phyloP scores from a whole-genome alignment of 2,888 invertebrate genomes.

The Chrysina gloriosa region DNA sequence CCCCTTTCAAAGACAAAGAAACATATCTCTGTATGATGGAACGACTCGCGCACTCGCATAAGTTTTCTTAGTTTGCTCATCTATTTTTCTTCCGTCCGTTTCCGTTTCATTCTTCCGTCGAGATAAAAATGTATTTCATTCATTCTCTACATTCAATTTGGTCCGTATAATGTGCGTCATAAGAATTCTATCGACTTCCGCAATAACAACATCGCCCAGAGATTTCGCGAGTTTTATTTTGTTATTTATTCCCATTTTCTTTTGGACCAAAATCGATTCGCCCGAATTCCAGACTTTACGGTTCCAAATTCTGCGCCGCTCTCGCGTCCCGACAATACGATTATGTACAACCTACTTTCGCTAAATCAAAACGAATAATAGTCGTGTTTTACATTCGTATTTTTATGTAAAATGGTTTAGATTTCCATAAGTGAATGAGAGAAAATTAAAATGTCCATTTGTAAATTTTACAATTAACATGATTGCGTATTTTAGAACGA shows the following conservation, averaged over 20 bases:
- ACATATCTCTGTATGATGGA: neutral
- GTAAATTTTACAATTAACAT: too few relatives aligned
- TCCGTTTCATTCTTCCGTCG: too few relatives aligned
- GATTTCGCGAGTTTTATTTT: neutral
- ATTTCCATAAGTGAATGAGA: too few relatives aligned
- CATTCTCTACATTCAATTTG: slow-evolving; percentile 15
- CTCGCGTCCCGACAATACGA: neutral
- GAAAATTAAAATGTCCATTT: too few relatives aligned
- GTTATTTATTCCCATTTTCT: neutral
- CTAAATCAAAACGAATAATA: too few relatives aligned
- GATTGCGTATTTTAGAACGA: too few relatives aligned
- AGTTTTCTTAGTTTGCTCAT: neutral
- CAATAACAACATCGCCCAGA: neutral
- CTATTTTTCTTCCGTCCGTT: neutral
- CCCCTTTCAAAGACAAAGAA: too few relatives aligned
- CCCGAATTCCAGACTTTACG: neutral
- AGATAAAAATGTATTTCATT: slow-evolving; percentile 2
- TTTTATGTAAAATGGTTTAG: too few relatives aligned
- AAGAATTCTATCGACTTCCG: slow-evolving; percentile 13
- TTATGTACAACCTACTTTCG: too few relatives aligned
- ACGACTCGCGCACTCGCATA: neutral
- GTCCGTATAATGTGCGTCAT: slow-evolving; percentile 19
- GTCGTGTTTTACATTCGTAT: too few relatives aligned
- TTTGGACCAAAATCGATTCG: neutral
- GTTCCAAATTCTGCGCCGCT: neutral